Percentiles rank a stretch among this genome's conserved stretches.
Evolutionary conservation across 1,140 invertebrate genomes (phyloP).

Genomic region (Aphelenchoides fujianensis): DNA sequence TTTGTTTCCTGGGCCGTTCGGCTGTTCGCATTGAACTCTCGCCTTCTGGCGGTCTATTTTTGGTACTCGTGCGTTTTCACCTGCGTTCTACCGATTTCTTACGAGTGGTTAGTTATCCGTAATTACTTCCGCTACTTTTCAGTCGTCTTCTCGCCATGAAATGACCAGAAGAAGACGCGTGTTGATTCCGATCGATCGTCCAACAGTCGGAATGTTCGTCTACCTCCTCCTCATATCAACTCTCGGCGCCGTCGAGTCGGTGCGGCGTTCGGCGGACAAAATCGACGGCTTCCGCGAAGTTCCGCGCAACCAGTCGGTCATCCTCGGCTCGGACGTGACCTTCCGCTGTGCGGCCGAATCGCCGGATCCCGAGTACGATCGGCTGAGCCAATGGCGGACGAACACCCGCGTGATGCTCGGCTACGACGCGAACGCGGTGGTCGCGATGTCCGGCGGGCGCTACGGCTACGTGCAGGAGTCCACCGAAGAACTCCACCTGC

Average conservation of each 20-base stretch:
- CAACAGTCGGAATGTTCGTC: background rate
- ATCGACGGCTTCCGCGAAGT: conserved; percentile 33
- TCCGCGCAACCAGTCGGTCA: conserved; percentile 35
- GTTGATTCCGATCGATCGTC: background rate
- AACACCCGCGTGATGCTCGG: conserved; percentile 36
- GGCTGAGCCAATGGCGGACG: conserved; percentile 43
- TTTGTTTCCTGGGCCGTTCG: too few species aligned
- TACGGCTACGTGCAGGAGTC: conserved; percentile 43
- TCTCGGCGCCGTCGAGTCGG: conserved; percentile 11
- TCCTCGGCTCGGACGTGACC: conserved; percentile 31
- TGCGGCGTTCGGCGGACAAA: conserved; percentile 13
- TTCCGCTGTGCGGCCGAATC: conserved; percentile 34
- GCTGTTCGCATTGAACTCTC: too few species aligned
- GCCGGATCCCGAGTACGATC: conserved; percentile 19
- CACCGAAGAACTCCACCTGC: conserved; percentile 39
- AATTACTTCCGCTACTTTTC: too few species aligned
- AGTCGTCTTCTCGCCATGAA: background rate
- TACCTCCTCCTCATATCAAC: conserved; percentile 16
- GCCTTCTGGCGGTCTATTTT: too few species aligned
- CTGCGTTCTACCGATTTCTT: background rate
- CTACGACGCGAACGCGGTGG: conserved; percentile 17
- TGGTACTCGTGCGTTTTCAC: background rate
- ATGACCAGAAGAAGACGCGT: background rate
- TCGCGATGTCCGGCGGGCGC: conserved; percentile 44
- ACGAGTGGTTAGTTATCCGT: too few species aligned